These are phyloP conservation scores for Euwallacea fornicatus DNA, from an alignment of 1,140 invertebrate species.

Conservation along the genomic window DNA sequence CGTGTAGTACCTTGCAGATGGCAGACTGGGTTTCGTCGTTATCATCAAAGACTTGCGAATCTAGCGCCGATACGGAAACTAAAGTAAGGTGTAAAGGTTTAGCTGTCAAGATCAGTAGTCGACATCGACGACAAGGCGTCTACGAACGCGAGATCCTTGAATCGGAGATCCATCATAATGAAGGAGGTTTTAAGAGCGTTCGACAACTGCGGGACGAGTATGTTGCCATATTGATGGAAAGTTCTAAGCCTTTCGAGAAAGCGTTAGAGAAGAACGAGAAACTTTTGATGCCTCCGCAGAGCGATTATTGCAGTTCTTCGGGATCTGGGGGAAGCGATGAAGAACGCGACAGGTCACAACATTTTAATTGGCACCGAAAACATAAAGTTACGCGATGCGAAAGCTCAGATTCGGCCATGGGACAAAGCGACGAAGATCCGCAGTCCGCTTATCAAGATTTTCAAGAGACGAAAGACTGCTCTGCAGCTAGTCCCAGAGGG, in stretches of 20 bases:
- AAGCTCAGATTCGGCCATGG: constrained; percentile 60
- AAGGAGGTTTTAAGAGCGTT: constrained; percentile 41
- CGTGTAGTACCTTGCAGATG: constrained; percentile 33
- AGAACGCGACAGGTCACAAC: constrained; percentile 40
- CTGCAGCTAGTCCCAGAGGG: constrained; percentile 40
- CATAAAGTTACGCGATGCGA: constrained; percentile 52
- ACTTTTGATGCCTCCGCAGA: constrained; percentile 43
- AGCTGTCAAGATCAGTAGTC: constrained; percentile 12
- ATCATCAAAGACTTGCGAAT: not conserved
- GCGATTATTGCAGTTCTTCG: constrained; percentile 49
- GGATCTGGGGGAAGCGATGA: constrained; percentile 50
- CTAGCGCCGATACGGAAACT: not conserved
- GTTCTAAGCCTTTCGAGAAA: constrained; percentile 14
- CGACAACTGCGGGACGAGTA: constrained; percentile 46
- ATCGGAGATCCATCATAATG: constrained; percentile 5
- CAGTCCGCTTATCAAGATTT: constrained; percentile 38
- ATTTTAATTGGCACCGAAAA: constrained; percentile 29
- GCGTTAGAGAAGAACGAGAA: constrained; percentile 8
- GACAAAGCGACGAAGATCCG: constrained; percentile 58
- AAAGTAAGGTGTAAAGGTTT: constrained; percentile 2
- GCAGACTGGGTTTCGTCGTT: constrained; percentile 11
- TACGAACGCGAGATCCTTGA: constrained; percentile 36
- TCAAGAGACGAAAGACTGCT: constrained; percentile 35
- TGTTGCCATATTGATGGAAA: constrained; percentile 44
- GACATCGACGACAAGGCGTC: constrained; percentile 45